Base-by-base conservation (phyloP, 2,113 vertebrate species). In the Ptilonorhynchus violaceus region DNA sequence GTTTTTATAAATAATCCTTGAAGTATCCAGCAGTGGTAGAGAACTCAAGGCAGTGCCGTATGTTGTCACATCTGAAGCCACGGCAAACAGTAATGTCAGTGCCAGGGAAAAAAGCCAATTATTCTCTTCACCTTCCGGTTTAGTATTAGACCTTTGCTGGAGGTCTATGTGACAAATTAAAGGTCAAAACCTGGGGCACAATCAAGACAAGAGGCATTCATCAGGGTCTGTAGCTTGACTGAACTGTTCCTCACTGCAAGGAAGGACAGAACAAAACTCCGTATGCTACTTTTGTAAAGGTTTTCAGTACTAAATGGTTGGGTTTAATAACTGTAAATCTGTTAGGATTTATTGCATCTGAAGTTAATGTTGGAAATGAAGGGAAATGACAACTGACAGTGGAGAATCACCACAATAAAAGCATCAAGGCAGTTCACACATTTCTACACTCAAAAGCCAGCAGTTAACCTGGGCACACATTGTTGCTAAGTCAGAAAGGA, bases 1-100 rank as follows among this genome's bases (percentile, higher is more conserved):
- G 47, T 55, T 91, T 91, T 84, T 81, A 89, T 42, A 93, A 74
- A 92, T 70, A 91, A 88, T 47, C 55, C 68, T 92, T 86, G 77
- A 93, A 91, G 88, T 77, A 84, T 24, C 68, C 88, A 91, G 59
- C 42, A 74, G 72, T 7, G 7, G 47, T 15, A 90, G n/a, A 80
- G 64, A 90, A 91, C 50, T 92, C 72, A 92, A 74, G 60, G 76
- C 83, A 91, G 46, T 33, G 35, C 55, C 33, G 16, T n/a, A 80
- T 70, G 64, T 79, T 90, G 70, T 86, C 83, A 92, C 15, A 7
- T 91, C 52, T 78, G 56, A 93, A 95, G 56, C 73, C 70, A 81
- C 39, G 63, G 83, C 68, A 78, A 84, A 95, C 42, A 39, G 31
- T 63, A 89, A 77, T 0, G 1, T 81, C 72, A 91, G 42, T 8